Percentiles rank a stretch among this genome's conserved stretches.
phyloP scores from a whole-genome alignment of 2,797 vertebrate genomes.

The Pristis pectinata region DNA sequence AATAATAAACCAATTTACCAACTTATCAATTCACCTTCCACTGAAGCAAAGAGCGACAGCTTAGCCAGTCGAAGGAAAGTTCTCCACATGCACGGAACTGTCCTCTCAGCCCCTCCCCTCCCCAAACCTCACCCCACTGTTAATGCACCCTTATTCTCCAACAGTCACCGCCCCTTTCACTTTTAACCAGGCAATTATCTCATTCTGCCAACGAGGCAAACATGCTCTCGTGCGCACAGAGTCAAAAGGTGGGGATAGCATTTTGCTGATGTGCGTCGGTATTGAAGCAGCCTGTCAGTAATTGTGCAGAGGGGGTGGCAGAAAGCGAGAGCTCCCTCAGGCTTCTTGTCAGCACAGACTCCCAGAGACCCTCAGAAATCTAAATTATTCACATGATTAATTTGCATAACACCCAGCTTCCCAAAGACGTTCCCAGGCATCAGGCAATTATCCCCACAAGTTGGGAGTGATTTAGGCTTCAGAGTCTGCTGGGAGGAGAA shows the following conservation, averaged over 20 bases:
- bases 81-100: no score
- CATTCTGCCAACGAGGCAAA: background rate
- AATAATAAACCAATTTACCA: no score
- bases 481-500: background rate
- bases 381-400: background rate
- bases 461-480: background rate
- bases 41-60: no score
- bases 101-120: no score
- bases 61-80: no score
- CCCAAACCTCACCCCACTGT: no score
- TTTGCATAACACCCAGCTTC: slow-evolving; percentile 26
- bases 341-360: background rate
- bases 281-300: background rate
- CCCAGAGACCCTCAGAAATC: background rate
- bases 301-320: background rate
- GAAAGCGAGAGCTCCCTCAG: background rate
- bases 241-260: background rate
- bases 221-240: background rate
- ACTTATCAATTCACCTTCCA: no score
- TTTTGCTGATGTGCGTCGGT: background rate
- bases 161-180: background rate
- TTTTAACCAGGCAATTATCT: background rate
- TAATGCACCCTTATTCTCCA: background rate
- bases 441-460: slow-evolving; percentile 19
- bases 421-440: background rate